Conservation (phyloP, 1,140 invertebrate species). For the Drosophila kikkawai region DNA sequence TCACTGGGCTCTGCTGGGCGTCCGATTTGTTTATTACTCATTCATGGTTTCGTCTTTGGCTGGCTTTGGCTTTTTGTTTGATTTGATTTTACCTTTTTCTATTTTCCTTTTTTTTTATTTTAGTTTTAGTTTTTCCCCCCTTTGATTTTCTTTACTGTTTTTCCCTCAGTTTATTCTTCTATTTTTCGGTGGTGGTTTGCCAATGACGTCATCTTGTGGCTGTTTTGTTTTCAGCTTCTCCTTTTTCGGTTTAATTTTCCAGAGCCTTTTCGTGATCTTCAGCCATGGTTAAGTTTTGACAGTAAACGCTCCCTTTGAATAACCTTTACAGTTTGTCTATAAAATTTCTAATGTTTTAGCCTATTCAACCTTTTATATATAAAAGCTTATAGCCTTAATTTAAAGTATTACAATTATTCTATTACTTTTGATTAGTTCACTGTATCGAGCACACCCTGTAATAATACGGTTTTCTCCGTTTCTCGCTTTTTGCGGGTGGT, state of each 20-base stretch:
- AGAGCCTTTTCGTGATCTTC: constrained; percentile 28
- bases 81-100: constrained; percentile 25
- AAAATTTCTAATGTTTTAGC: not conserved
- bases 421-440: not conserved
- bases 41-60: constrained; percentile 21
- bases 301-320: not conserved
- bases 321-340: not conserved
- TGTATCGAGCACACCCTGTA: not conserved
- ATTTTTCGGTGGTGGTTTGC: constrained; percentile 28
- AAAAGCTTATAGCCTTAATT: not conserved
- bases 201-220: constrained; percentile 34
- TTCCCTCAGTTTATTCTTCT: not conserved
- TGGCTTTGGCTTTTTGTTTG: constrained; percentile 20
- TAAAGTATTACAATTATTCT: no score
- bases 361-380: no score
- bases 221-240: constrained; percentile 13
- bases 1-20: constrained; percentile 22
- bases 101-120: not conserved
- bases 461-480: constrained; percentile 1
- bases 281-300: constrained; percentile 21
- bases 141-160: constrained; percentile 13
- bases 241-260: constrained; percentile 18
- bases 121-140: constrained; percentile 1
- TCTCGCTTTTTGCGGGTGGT: constrained; percentile 33
- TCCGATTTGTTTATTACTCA: constrained; percentile 51